Evolutionary conservation across 2,888 invertebrate species (phyloP), one percentile per base, ranked within the genome.

Genomic region (Cerceris rybyensis): DNA sequence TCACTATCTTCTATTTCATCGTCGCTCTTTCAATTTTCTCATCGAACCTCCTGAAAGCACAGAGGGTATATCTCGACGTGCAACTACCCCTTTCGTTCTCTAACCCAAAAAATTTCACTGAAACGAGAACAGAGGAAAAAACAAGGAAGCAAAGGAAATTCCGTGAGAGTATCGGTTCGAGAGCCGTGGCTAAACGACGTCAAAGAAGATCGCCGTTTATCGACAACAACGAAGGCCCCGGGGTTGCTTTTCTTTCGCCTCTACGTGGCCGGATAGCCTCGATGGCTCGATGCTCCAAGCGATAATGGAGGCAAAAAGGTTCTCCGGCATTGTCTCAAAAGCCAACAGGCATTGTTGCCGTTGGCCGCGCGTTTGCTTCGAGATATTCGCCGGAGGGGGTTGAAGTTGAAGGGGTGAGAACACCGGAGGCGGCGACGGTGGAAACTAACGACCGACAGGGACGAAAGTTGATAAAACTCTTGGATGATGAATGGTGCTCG

Each of bases 401-500:
- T 14, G 60, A 54, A 61, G 52, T n/a, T 28, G n/a, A 46, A n/a
- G 46, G 8, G 4, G 52, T 11, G 39, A 17, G 14, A 16, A 13
- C 39, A 39, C 28, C 57, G 54, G 46, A 13, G 46, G 43, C 57
- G 54, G 46, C n/a, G 4, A 41, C 11, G 50, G 13, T 16, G 16
- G 69, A 66, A 64, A 70, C 43, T 17, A 50, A n/a, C 63, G n/a
- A 58, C 65, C 57, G 58, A 67, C 69, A 41, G 39, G 60, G 66
- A 64, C 46, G 54, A 78, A 78, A 81, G 67, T 81, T 73, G 65
- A 55, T 73, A 60, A 68, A 72, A 77, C 63, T 67, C 17, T 7
- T 46, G 65, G 64, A 78, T 78, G 78, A 78, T 70, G 72, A 71
- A 82, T 81, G 72, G 60, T 54, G 58, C 70, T 64, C 70, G 65